Evolutionary conservation across 2,797 vertebrate genomes (phyloP).

Genomic region (Enoplosus armatus): DNA sequence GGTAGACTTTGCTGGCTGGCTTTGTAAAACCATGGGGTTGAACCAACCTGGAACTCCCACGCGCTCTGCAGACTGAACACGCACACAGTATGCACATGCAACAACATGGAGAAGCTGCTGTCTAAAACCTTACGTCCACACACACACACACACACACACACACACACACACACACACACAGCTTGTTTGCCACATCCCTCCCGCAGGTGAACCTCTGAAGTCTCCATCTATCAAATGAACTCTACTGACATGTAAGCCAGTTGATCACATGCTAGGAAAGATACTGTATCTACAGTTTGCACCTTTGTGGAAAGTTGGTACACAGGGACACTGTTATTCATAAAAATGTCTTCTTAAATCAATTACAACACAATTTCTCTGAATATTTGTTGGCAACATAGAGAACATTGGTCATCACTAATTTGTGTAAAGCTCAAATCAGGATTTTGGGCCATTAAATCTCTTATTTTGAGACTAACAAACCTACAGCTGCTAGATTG

Average conservation of each 20-base stretch:
- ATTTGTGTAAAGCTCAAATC: conserved; percentile 6
- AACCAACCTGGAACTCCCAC: conserved; percentile 92
- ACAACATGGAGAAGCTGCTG: conserved; percentile 46
- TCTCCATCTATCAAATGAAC: conserved; percentile 35
- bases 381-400: conserved; percentile 7
- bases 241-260: conserved; percentile 18
- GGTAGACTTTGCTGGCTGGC: conserved; percentile 92
- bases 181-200: conserved; percentile 26
- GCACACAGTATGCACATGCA: conserved; percentile 32
- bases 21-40: conserved; percentile 89
- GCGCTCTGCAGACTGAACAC: conserved; percentile 76
- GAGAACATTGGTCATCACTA: conserved; percentile 7
- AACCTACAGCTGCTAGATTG: not conserved
- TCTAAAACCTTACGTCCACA: conserved; percentile 26
- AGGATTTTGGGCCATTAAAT: not conserved
- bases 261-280: conserved; percentile 21
- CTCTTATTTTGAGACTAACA: not conserved
- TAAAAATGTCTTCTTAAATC: not conserved
- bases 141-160: conserved; percentile 32
- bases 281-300: conserved; percentile 13
- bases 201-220: conserved; percentile 50
- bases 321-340: not conserved
- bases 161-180: conserved; percentile 32
- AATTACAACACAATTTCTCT: conserved; percentile 4
- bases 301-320: conserved; percentile 1